Percentiles rank a stretch among this genome's conserved stretches.
These are phyloP conservation scores for Amblyopsis hoosieri DNA, from an alignment of 2,797 vertebrate species.

Conservation along the genomic window DNA sequence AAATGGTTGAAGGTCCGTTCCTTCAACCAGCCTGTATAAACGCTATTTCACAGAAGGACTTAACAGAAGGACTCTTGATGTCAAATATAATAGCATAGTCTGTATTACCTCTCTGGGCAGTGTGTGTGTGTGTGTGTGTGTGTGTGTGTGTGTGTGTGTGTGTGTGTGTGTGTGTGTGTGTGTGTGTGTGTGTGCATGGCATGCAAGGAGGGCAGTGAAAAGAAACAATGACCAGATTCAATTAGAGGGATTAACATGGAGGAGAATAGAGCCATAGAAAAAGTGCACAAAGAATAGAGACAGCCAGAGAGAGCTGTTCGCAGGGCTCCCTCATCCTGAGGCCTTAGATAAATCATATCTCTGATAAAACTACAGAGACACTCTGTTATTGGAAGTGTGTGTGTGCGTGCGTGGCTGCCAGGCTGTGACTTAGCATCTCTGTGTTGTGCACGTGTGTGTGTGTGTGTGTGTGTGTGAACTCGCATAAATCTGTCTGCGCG, in stretches of 20 bases:
- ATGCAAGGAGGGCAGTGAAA: conserved; percentile 15
- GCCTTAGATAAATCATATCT: conserved; percentile 60
- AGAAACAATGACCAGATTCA: conserved; percentile 39
- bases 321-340: conserved; percentile 51
- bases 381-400: conserved; percentile 8
- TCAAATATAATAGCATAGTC: background rate
- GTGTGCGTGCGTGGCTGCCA: conserved; percentile 15
- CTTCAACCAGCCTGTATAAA: background rate
- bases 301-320: conserved; percentile 25
- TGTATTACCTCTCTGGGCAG: no score
- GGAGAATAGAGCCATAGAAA: conserved; percentile 26
- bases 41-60: background rate
- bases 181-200: conserved; percentile 8
- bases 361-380: conserved; percentile 61
- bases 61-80: background rate
- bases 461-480: conserved; percentile 30
- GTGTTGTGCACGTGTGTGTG: conserved; percentile 18
- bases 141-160: background rate
- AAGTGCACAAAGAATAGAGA: conserved; percentile 30
- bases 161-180: background rate
- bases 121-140: background rate
- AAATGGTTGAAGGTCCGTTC: no score
- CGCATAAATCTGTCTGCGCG: conserved; percentile 38
- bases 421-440: conserved; percentile 61
- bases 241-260: conserved; percentile 49